A percentile compares a stretch with the other conserved stretches of the same genome.
Conservation (phyloP, 2,888 invertebrate species). For the Cheilosia grossa region DNA sequence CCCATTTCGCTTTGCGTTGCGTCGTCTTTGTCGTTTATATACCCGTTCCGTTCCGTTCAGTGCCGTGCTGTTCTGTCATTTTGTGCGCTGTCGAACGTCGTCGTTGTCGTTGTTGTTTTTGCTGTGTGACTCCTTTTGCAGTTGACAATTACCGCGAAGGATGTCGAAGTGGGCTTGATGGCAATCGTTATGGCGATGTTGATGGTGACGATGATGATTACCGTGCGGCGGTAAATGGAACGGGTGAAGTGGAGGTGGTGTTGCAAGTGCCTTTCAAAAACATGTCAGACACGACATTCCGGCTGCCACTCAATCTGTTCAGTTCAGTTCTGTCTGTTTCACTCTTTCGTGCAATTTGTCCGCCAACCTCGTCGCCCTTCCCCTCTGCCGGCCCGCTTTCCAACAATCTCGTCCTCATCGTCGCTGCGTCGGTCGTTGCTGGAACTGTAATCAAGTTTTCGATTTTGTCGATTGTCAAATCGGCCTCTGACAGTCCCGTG, state of each 20-base stretch:
- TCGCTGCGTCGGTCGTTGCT: slow-evolving; percentile 7
- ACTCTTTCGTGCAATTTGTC: slow-evolving; percentile 66
- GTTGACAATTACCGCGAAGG: slow-evolving; percentile 74
- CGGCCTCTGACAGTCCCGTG: slow-evolving; percentile 66
- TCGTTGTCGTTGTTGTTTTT: slow-evolving; percentile 13
- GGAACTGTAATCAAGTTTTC: slow-evolving; percentile 74
- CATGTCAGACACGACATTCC: slow-evolving; percentile 75
- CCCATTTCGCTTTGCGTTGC: slow-evolving; percentile 56
- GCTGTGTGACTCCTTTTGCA: slow-evolving; percentile 69
- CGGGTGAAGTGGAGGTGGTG: slow-evolving; percentile 43
- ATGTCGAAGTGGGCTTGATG: slow-evolving; percentile 72
- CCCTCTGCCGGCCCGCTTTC: slow-evolving; percentile 16
- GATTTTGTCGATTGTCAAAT: slow-evolving; percentile 75
- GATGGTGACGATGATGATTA: slow-evolving; percentile 69
- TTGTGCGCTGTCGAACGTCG: slow-evolving; percentile 37
- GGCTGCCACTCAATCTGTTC: slow-evolving; percentile 73
- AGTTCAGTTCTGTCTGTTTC: slow-evolving; percentile 36
- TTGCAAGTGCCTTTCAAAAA: slow-evolving; percentile 75
- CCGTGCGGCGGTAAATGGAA: slow-evolving; percentile 39
- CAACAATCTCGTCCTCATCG: neutral
- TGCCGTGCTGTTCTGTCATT: slow-evolving; percentile 60
- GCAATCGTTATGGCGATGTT: slow-evolving; percentile 67
- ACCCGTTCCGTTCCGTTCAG: slow-evolving; percentile 11
- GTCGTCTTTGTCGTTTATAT: slow-evolving; percentile 21
- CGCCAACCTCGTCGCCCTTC: slow-evolving; percentile 35